Conservation (phyloP, 2,797 vertebrate species). For the Cuculus canorus region DNA sequence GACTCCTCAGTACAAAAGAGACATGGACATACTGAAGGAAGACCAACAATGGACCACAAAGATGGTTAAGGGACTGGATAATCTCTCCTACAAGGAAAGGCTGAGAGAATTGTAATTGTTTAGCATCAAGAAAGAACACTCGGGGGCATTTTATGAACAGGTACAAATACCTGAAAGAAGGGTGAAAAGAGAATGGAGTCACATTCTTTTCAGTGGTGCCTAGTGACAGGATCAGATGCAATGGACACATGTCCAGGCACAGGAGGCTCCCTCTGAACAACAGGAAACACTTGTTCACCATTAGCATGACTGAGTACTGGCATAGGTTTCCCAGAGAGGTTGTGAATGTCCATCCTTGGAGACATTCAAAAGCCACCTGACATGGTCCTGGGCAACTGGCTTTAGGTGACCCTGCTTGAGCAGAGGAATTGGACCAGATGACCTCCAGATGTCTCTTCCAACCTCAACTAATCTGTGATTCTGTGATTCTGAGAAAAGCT, state of each 20-base stretch:
- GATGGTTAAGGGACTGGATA: neutral
- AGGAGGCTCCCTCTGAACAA: neutral
- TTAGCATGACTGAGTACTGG: neutral
- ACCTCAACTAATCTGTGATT: neutral
- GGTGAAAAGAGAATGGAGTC: neutral
- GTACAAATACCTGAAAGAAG: neutral
- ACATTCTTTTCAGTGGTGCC: neutral
- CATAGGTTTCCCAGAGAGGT: neutral
- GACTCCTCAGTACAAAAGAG: neutral
- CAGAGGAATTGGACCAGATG: neutral
- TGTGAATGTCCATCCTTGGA: neutral
- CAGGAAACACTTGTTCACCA: neutral
- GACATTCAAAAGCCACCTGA: neutral
- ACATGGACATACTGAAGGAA: neutral
- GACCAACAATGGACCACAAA: neutral
- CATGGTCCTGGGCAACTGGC: neutral
- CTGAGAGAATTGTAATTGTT: neutral
- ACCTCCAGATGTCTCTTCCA: neutral
- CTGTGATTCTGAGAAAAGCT: neutral
- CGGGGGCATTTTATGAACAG: neutral
- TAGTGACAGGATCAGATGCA: neutral
- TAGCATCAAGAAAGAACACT: neutral
- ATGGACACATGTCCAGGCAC: neutral
- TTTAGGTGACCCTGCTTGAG: neutral
- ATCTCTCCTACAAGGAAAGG: neutral